Base-by-base conservation (phyloP, 2,888 invertebrate genomes). In the Habroteleia sp. region DNA sequence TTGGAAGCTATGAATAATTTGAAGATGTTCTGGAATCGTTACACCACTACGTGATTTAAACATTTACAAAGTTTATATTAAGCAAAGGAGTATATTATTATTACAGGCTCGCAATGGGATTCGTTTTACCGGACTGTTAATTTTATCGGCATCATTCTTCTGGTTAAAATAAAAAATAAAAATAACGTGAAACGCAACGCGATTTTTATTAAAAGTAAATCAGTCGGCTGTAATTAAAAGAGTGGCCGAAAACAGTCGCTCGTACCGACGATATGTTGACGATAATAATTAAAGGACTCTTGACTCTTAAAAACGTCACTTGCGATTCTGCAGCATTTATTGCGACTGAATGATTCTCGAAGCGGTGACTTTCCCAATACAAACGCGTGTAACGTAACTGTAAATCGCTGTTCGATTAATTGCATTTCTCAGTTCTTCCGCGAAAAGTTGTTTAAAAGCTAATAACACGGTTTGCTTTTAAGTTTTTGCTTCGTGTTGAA, bases 221-320 rank as follows among this genome's bases (percentile, higher is more conserved):
- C 11, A 33, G 17, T 10, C 41, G 3, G 4, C 48, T 58, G 16
- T 44, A 44, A 60, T 60, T 60, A 44, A 29, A 48, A 37, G 25
- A 50, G 20, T 23, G 23, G 11, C 20, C 8, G 20, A 50, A 48
- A 31, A 31, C 46, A 31, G 17, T 48, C 14, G 8, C 13, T 13
- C 23, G 20, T 23, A 33, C 20, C 11, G 52, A 37, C 25, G 35
- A 62, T 48, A 60, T 50, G 41, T 50, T 23, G 27, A 17, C 11
- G 65, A 23, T 66, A 54, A 66, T 66, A 39, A 54, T 54, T 52
- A 29, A 42, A 31, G n/a, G n/a, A n/a, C n/a, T n/a, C n/a, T n/a
- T 56, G 3, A 7, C 7, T 20, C 20, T 25, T 23, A 27, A 46
- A 37, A 60, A 25, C 37, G 13, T 10, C 13, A 48, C 37, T 60